phyloP scores from a whole-genome alignment of 2,797 vertebrate genomes.

The Pelochelys cantorii region DNA sequence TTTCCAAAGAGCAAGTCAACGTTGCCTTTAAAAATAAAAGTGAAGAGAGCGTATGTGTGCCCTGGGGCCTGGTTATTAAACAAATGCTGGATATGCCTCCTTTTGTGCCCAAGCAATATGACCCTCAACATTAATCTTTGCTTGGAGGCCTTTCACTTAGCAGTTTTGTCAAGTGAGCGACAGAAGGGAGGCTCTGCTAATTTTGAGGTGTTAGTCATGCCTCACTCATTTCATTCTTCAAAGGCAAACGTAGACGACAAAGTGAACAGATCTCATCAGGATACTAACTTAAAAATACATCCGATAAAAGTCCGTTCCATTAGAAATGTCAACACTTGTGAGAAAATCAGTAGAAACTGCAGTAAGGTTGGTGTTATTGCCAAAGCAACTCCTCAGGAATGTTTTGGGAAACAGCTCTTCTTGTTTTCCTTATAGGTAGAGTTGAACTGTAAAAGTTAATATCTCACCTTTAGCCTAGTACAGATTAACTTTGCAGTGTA shows the following conservation, averaged over 20 bases:
- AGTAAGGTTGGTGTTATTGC: constrained; percentile 46
- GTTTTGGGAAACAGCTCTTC: constrained; percentile 47
- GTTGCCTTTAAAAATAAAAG: neutral
- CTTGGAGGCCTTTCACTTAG: neutral
- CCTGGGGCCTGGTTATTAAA: neutral
- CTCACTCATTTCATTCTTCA: constrained; percentile 58
- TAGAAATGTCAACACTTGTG: constrained; percentile 62
- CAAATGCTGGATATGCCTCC: neutral
- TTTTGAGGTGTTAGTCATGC: neutral
- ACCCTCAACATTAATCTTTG: neutral
- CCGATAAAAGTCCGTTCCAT: constrained; percentile 59
- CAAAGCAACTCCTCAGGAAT: constrained; percentile 48
- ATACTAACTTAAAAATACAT: constrained; percentile 59
- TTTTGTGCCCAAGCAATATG: fast-evolving
- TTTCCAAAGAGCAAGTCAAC: neutral
- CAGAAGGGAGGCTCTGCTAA: neutral
- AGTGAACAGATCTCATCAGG: constrained; percentile 70
- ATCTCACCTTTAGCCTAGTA: constrained; percentile 1
- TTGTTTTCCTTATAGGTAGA: constrained; percentile 42
- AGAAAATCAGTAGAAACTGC: constrained; percentile 34
- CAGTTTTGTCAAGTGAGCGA: neutral
- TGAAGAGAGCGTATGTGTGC: neutral
- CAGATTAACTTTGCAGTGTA: neutral
- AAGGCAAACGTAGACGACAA: constrained; percentile 62
- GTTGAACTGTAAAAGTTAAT: neutral